A percentile compares a stretch with the other conserved stretches of the same genome.
Conservation (phyloP, 2,797 vertebrate genomes). For the Tragopan temminckii region DNA sequence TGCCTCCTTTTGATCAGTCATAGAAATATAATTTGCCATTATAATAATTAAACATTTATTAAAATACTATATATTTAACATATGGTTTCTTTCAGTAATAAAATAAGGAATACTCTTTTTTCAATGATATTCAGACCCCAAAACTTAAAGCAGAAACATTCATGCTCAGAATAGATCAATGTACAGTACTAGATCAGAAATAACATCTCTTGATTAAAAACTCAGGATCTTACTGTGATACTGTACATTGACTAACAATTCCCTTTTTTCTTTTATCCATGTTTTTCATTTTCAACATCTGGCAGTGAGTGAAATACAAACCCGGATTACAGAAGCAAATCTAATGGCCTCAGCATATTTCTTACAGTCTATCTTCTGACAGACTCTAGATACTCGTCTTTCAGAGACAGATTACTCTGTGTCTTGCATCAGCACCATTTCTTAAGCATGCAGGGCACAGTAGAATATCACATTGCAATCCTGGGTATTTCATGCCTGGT, state of each 20-base stretch:
- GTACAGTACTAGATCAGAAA: slow-evolving; percentile 72
- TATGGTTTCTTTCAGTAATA: slow-evolving; percentile 67
- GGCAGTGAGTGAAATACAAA: slow-evolving; percentile 78
- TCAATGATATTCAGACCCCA: slow-evolving; percentile 28
- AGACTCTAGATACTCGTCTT: not conserved
- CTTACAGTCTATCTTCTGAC: slow-evolving; percentile 23
- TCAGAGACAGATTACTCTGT: slow-evolving; percentile 6
- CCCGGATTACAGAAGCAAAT: slow-evolving; percentile 11
- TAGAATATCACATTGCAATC: slow-evolving; percentile 42
- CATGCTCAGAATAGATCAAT: slow-evolving; percentile 71
- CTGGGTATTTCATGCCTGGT: slow-evolving; percentile 69
- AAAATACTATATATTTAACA: slow-evolving; percentile 71
- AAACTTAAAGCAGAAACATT: slow-evolving; percentile 71
- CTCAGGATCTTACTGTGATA: slow-evolving; percentile 40
- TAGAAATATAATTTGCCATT: slow-evolving; percentile 63
- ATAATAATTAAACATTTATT: slow-evolving; percentile 57
- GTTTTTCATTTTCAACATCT: slow-evolving; percentile 34
- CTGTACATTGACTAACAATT: slow-evolving; percentile 67
- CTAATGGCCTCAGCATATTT: not conserved
- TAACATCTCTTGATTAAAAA: slow-evolving; percentile 45
- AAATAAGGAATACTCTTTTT: slow-evolving; percentile 72
- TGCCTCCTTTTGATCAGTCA: slow-evolving; percentile 25
- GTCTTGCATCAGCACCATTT: slow-evolving; percentile 78
- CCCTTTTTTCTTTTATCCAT: slow-evolving; percentile 10
- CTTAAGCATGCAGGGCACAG: slow-evolving; percentile 70